Conservation (phyloP, 2,888 invertebrate species). For the Sphaerolaimus hirsutus region DNA sequence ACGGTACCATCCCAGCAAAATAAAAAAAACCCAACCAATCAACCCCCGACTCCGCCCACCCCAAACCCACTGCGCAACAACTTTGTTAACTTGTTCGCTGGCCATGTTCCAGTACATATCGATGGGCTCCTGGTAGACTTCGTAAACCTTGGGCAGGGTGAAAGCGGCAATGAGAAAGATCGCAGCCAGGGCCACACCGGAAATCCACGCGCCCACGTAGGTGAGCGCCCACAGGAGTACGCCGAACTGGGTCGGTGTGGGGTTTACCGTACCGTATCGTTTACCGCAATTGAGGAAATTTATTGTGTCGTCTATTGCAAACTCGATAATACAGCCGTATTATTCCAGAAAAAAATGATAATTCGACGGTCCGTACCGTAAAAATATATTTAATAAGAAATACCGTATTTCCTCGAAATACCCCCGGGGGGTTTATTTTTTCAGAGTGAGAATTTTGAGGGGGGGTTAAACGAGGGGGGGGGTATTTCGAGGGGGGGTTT, state of each 20-base stretch:
- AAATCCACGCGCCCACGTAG: conserved; percentile 93
- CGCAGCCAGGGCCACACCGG: conserved; percentile 92
- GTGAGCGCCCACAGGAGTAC: conserved; percentile 83
- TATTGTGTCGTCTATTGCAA: no score
- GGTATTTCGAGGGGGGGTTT: no score
- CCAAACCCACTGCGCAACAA: neutral
- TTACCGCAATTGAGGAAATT: no score
- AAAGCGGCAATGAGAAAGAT: conserved; percentile 78
- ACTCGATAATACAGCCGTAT: no score
- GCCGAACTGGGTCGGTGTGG: conserved; percentile 86
- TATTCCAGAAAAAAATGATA: no score
- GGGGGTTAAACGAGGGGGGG: no score
- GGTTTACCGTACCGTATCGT: no score
- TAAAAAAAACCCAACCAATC: neutral
- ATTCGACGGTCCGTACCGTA: no score
- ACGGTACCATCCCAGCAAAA: neutral
- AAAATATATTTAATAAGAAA: no score
- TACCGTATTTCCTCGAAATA: no score
- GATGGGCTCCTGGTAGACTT: conserved; percentile 25
- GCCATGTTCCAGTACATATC: conserved; percentile 4
- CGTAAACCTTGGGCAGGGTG: conserved; percentile 65
- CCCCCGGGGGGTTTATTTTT: no score
- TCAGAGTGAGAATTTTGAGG: no score
- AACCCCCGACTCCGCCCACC: neutral
- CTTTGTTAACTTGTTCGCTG: conserved; percentile 1